phyloP scores from a whole-genome alignment of 2,113 vertebrate species.

The Camelus dromedarius region DNA sequence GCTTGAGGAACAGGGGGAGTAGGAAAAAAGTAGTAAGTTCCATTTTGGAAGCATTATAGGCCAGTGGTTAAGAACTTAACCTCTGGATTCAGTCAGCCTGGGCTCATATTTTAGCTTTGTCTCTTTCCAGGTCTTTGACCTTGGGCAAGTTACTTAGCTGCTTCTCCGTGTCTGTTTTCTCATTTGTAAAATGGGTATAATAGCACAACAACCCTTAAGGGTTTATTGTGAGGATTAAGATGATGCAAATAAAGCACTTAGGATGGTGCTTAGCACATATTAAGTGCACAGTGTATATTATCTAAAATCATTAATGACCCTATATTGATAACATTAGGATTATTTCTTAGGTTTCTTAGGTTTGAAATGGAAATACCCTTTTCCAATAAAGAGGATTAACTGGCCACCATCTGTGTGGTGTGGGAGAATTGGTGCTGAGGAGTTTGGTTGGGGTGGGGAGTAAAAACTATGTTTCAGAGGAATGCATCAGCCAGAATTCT shows the following conservation, averaged over 20 bases:
- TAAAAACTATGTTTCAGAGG: not conserved
- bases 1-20: not conserved
- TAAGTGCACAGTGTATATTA: not conserved
- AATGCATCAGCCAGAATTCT: conserved; percentile 36
- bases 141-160: not conserved
- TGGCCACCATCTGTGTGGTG: not conserved
- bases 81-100: not conserved
- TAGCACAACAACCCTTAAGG: not conserved
- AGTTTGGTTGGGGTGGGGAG: not conserved
- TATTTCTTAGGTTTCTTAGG: conserved; percentile 22
- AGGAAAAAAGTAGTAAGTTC: not conserved
- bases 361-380: not conserved
- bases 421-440: not conserved
- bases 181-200: not conserved
- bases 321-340: not conserved
- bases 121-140: not conserved
- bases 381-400: not conserved
- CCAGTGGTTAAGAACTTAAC: not conserved
- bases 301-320: not conserved
- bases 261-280: not conserved
- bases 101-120: not conserved
- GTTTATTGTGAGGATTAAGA: not conserved
- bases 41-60: not conserved
- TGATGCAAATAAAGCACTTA: not conserved
- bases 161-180: not conserved